Conservation (phyloP, 2,888 invertebrate genomes). For the Stegophylla sp. region DNA sequence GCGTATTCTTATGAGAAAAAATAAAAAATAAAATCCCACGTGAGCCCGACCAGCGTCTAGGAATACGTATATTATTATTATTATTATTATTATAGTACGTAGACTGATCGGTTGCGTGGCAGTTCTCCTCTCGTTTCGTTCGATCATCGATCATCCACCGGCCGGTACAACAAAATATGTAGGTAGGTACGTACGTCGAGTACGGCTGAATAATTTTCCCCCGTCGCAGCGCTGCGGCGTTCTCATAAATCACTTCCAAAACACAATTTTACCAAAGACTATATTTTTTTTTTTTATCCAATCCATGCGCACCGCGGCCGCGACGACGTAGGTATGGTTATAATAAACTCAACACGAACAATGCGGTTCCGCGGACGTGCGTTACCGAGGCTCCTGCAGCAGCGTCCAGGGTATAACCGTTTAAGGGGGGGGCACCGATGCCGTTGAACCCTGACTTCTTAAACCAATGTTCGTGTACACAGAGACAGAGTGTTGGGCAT, state of each 20-base stretch:
- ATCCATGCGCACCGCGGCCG: neutral
- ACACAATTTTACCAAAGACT: conserved; percentile 18
- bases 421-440: no score
- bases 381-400: no score
- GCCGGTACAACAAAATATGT: neutral
- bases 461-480: no score
- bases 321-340: neutral
- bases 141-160: conserved; percentile 34
- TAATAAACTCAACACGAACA: no score
- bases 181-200: neutral
- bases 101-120: neutral
- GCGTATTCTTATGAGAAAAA: neutral
- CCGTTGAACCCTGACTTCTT: no score
- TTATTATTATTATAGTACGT: neutral
- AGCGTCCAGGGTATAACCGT: no score
- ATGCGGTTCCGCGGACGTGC: no score
- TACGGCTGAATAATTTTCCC: neutral
- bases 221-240: neutral
- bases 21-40: conserved; percentile 19
- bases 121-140: conserved; percentile 16
- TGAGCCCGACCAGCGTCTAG: neutral
- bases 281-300: conserved; percentile 23
- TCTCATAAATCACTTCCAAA: conserved; percentile 45
- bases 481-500: no score
- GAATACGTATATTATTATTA: no score